phyloP scores from a whole-genome alignment of 1,140 invertebrate species.

The Acromyrmex echinatior region DNA sequence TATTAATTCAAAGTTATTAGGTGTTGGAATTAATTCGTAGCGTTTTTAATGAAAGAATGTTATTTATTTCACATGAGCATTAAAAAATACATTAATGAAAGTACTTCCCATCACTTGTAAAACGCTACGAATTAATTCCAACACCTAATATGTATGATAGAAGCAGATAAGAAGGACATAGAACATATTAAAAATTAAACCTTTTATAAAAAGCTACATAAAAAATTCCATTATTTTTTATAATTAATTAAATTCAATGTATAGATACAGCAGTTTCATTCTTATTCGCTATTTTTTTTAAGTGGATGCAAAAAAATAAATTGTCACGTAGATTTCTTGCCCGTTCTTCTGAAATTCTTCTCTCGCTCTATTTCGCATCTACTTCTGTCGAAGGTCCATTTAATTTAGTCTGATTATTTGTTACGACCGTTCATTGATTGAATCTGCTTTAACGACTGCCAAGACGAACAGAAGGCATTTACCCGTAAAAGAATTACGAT shows the following conservation, averaged over 20 bases:
- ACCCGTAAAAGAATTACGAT: conserved; percentile 68
- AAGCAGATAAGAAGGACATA: neutral
- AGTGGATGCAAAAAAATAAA: conserved; percentile 25
- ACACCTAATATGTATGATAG: too few relatives aligned
- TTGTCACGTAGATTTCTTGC: conserved; percentile 44
- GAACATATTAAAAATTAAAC: neutral
- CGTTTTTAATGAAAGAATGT: too few relatives aligned
- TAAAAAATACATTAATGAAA: too few relatives aligned
- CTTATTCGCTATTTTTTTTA: neutral
- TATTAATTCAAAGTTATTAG: neutral
- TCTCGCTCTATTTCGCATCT: conserved; percentile 50
- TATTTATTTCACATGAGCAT: too few relatives aligned
- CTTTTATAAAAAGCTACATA: neutral
- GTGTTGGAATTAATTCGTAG: too few relatives aligned
- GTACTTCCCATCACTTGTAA: too few relatives aligned
- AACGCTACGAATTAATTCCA: too few relatives aligned
- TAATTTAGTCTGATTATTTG: conserved; percentile 66
- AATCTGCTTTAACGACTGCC: conserved; percentile 64
- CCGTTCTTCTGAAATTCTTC: conserved; percentile 3
- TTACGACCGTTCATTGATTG: conserved; percentile 63
- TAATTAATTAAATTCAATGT: conserved; percentile 39
- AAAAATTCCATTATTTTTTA: neutral
- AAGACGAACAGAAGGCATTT: conserved; percentile 59
- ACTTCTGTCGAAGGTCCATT: conserved; percentile 47
- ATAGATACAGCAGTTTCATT: neutral